A percentile compares a stretch with the other conserved stretches of the same genome.
Conservation (phyloP, 2,888 invertebrate species). For the Melikaiella ostensackeni region DNA sequence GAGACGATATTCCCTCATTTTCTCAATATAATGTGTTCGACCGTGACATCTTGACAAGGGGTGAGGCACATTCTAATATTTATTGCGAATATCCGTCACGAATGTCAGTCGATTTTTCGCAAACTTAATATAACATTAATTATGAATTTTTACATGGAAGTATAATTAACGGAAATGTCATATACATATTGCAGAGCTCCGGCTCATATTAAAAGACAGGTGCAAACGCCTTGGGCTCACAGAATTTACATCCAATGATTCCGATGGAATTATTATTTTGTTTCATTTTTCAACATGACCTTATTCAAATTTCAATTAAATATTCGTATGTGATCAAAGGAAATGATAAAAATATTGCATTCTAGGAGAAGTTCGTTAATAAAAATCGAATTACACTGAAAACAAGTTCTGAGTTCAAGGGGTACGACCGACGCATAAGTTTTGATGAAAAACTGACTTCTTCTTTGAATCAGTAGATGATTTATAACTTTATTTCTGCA, state of each 20-base stretch:
- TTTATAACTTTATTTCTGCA: not conserved
- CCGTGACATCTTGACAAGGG: not conserved
- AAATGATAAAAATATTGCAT: not conserved
- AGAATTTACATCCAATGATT: slow-evolving; percentile 26
- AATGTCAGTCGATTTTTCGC: slow-evolving; percentile 6
- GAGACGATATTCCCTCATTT: not conserved
- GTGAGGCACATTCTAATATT: slow-evolving; percentile 8
- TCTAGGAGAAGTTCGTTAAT: not conserved
- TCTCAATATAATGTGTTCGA: not conserved
- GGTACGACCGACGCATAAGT: no score
- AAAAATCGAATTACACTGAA: not conserved
- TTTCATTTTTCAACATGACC: not conserved
- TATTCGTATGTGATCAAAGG: not conserved
- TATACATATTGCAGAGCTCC: slow-evolving; percentile 2
- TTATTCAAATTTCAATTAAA: not conserved
- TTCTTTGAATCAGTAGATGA: no score
- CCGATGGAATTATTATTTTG: not conserved
- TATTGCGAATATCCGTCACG: slow-evolving; percentile 1
- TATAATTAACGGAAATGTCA: not conserved
- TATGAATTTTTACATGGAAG: not conserved
- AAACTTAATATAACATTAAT: not conserved
- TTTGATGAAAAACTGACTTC: no score
- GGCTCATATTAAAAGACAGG: slow-evolving; percentile 8
- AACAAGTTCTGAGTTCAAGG: not conserved
- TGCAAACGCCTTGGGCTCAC: not conserved